Evolutionary conservation across 2,113 vertebrate species (phyloP).

Genomic region (Nematolebias whitei): DNA sequence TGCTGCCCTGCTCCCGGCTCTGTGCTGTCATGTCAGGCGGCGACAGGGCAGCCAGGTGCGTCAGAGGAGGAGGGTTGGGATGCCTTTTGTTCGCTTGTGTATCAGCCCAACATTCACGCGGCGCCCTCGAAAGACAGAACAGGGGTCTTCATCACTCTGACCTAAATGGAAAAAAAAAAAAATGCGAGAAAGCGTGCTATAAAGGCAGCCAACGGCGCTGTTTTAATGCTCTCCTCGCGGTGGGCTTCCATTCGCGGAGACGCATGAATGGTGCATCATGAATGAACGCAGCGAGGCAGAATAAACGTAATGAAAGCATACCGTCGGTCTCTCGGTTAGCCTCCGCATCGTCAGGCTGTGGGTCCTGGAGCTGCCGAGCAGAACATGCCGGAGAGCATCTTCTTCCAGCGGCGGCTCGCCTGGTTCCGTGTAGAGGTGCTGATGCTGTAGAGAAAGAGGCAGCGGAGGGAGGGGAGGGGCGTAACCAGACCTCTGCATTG

Average conservation of each 20-base stretch:
- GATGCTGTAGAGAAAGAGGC: slow-evolving; percentile 74
- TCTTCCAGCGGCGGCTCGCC: slow-evolving; percentile 52
- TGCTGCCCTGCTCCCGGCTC: slow-evolving; percentile 71
- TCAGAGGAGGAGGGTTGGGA: slow-evolving; percentile 66
- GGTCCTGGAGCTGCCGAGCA: slow-evolving; percentile 19
- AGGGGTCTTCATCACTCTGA: slow-evolving; percentile 62
- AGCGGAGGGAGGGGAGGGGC: slow-evolving; percentile 68
- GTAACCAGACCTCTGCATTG: slow-evolving; percentile 69
- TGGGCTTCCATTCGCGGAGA: slow-evolving; percentile 66
- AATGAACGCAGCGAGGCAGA: slow-evolving; percentile 63
- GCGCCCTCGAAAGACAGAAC: slow-evolving; percentile 60
- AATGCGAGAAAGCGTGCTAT: slow-evolving; percentile 22
- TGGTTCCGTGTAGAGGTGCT: slow-evolving; percentile 75
- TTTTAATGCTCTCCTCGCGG: slow-evolving; percentile 50
- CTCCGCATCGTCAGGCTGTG: background rate
- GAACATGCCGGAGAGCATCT: slow-evolving; percentile 51
- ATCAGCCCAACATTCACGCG: slow-evolving; percentile 59
- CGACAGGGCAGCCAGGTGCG: slow-evolving; percentile 79
- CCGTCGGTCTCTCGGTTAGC: slow-evolving; percentile 11
- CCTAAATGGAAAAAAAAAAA: slow-evolving; percentile 51
- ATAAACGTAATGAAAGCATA: slow-evolving; percentile 37
- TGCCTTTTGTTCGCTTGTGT: slow-evolving; percentile 69
- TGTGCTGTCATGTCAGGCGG: slow-evolving; percentile 82
- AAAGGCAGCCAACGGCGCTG: slow-evolving; percentile 16
- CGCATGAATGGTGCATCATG: slow-evolving; percentile 73